Evolutionary conservation across 1,140 invertebrate genomes (phyloP), one percentile per base, ranked within the genome.

Genomic region (Hestina assimilis): DNA sequence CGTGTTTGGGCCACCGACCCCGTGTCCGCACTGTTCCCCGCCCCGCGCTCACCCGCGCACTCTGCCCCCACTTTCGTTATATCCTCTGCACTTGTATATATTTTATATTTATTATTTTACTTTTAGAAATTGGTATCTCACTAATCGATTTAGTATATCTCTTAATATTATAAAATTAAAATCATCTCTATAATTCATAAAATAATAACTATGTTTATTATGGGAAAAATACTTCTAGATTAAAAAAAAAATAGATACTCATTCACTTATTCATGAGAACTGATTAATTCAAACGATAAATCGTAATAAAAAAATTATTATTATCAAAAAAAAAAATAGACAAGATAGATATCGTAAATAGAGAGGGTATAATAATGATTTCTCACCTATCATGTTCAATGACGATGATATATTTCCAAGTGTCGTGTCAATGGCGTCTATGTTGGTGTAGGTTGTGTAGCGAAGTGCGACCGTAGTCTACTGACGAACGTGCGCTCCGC

Each of bases 1-100:
- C 85, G 82, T 84, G 85, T 74, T 63, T 77, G 73, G 75, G 81
- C 73, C 79, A 80, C 69, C 79, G 75, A 80, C 79, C 79, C 74
- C 73, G 68, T 67, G 63, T 67, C 68, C 74, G 69, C 73, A 61
- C 67, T 61, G 56, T 63, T 60, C 66, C 71, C 60, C 74, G 43
- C 66, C 66, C 66, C 69, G 69, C 79, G 24, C 40, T 55, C 60
- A 41, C 71, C 66, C 69, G 67, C 71, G 40, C 53, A 63, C 69
- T 52, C 68, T 58, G 57, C 54, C 66, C 71, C 76, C 67, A 74
- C 70, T 73, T 75, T 72, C 69, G 58, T 70, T 66, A 56, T 63
- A 70, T 61, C 35, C 56, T 58, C 61, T 24, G 29, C 40, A 48
- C 19, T 38, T 26, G 12, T 46, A 29, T 33, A 26, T n/a, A 57